Evolutionary conservation across 2,113 vertebrate species (phyloP).

Genomic region (Rattus rattus): DNA sequence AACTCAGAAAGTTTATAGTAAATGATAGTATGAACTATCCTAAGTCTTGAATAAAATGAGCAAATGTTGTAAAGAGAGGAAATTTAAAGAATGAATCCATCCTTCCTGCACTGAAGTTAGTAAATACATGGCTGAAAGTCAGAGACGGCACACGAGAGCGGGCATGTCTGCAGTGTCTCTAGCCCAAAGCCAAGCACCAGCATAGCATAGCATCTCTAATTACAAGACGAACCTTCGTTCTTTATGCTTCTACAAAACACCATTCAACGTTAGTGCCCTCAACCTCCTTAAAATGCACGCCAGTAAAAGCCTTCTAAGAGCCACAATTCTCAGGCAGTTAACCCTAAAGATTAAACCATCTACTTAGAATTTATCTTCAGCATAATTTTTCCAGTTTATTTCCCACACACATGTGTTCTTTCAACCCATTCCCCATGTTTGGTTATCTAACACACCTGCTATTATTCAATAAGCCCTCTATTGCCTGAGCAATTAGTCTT

Average conservation of each 20-base stretch:
- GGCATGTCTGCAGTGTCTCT: neutral
- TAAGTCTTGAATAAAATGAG: conserved; percentile 13
- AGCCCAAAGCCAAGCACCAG: neutral
- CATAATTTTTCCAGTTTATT: conserved; percentile 12
- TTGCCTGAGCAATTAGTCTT: neutral
- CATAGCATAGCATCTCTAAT: neutral
- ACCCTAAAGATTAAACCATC: neutral
- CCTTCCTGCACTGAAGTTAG: neutral
- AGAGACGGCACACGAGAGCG: neutral
- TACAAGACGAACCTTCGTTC: neutral
- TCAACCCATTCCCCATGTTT: neutral
- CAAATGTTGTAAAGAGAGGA: neutral
- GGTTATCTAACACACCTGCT: neutral
- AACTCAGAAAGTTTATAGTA: conserved; percentile 39
- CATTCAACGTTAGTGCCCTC: neutral
- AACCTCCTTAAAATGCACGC: neutral
- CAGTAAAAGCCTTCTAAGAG: neutral
- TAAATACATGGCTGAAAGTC: neutral
- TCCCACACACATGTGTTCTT: neutral
- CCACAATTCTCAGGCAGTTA: neutral
- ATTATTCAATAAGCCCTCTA: neutral
- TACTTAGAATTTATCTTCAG: neutral
- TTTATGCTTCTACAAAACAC: neutral
- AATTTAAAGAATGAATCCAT: conserved; percentile 11
- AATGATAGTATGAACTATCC: neutral